Evolutionary conservation across 2,888 invertebrate genomes (phyloP), one percentile per base, ranked within the genome.

Genomic region (Lypha dubia): DNA sequence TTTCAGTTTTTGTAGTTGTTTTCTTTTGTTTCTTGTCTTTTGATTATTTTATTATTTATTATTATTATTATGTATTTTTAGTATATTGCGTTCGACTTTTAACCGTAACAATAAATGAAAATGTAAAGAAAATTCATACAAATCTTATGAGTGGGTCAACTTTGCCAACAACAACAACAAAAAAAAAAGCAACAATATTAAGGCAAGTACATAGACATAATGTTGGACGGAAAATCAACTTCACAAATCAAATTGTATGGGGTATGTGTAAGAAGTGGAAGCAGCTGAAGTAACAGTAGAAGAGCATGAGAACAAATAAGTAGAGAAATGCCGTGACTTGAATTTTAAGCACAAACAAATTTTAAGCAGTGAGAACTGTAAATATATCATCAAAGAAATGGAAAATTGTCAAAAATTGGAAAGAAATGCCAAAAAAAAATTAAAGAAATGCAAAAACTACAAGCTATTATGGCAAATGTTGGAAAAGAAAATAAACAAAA

Each of bases 131-230:
- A 84, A 77, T 46, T 77, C 41, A 74, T 81, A 80, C 76, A 76
- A 81, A 73, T 79, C 77, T 60, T 77, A 70, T 84, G 81, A 81
- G 67, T 81, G 70, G 84, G 77, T 84, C 81, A 83, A 62, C 44
- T 62, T 44, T 62, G 62, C 44, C 68, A 74, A 68, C 56, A 75
- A 58, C 60, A 79, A 73, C 60, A 79, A 73, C 35, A 74, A 60
- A n/a, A n/a, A n/a, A n/a, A 74, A 68, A 46, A 75, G 49, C 60
- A 79, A 73, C 60, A 79, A 73, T 24, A 74, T 60, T 51, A 63
- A 38, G 17, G 35, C 46, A 62, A 53, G 35, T 62, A 84, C 49
- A 38, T 24, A 35, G 17, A 0, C 71, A 35, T 22, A 51, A 28
- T 22, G 20, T 24, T 53, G 58, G 24, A 32, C 49, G 62, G 35